Evolutionary conservation across 2,888 invertebrate genomes (phyloP).

Genomic region (Hypena proboscidalis): DNA sequence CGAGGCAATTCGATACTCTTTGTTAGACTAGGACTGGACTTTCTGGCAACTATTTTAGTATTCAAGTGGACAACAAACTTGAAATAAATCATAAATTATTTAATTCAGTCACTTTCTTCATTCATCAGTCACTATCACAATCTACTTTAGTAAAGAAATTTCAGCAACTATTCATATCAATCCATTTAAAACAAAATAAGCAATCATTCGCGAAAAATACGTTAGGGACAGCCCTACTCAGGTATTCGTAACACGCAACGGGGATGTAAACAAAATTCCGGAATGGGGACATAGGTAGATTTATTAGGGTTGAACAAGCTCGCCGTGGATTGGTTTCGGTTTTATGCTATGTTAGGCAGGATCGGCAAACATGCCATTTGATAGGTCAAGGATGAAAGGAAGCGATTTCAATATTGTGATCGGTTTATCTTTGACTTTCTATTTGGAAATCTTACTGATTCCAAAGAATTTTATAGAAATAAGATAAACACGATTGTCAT

Average conservation of each 20-base stretch:
- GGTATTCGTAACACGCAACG: slow-evolving; percentile 39
- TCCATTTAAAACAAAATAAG: not conserved
- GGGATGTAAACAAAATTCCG: slow-evolving; percentile 42
- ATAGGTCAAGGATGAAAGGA: slow-evolving; percentile 29
- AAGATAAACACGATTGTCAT: too few relatives aligned
- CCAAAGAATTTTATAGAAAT: too few relatives aligned
- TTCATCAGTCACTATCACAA: too few relatives aligned
- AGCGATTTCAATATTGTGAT: slow-evolving; percentile 31
- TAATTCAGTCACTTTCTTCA: too few relatives aligned
- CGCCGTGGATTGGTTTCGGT: slow-evolving; percentile 35
- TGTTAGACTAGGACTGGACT: too few relatives aligned
- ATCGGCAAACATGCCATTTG: slow-evolving; percentile 38
- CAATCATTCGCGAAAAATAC: slow-evolving; percentile 18
- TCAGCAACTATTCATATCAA: not conserved
- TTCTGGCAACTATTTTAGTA: too few relatives aligned
- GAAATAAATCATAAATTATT: too few relatives aligned
- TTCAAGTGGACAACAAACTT: too few relatives aligned
- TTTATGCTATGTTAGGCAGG: slow-evolving; percentile 35
- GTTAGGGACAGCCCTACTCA: slow-evolving; percentile 10
- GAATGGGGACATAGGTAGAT: slow-evolving; percentile 44
- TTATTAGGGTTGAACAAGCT: slow-evolving; percentile 42
- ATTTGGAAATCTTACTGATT: too few relatives aligned
- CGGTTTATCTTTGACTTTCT: slow-evolving; percentile 15
- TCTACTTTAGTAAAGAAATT: too few relatives aligned
- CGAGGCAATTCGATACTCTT: too few relatives aligned